A percentile compares a stretch with the other conserved stretches of the same genome.
Evolutionary conservation across 2,797 vertebrate genomes (phyloP).

Genomic region (Kryptopterus vitreolus): DNA sequence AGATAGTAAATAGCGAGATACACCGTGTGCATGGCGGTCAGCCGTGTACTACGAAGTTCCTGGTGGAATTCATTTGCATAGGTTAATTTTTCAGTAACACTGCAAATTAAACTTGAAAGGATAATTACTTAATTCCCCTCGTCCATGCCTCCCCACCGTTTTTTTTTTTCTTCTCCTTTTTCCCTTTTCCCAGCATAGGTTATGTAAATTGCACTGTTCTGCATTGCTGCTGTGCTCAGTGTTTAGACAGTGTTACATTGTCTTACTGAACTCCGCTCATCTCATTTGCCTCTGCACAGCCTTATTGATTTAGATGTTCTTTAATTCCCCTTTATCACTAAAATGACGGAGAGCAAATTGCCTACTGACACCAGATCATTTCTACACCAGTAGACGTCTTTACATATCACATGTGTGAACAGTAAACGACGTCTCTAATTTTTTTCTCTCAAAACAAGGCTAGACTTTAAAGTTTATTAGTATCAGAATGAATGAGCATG

Average conservation of each 20-base stretch:
- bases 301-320: slow-evolving; percentile 77
- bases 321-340: slow-evolving; percentile 70
- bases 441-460: slow-evolving; percentile 40
- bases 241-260: slow-evolving; percentile 40
- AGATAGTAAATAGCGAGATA: slow-evolving; percentile 23
- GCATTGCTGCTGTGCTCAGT: slow-evolving; percentile 47
- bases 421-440: slow-evolving; percentile 54
- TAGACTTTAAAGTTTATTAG: background rate
- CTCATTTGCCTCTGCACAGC: slow-evolving; percentile 26
- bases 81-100: slow-evolving; percentile 96
- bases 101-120: slow-evolving; percentile 93
- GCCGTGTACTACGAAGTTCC: slow-evolving; percentile 68
- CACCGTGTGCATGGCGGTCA: slow-evolving; percentile 57
- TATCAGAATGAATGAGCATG: background rate
- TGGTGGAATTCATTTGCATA: slow-evolving; percentile 85
- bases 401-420: background rate
- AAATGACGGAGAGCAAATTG: slow-evolving; percentile 66
- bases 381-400: background rate
- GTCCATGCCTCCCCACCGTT: slow-evolving; percentile 48
- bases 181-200: slow-evolving; percentile 77
- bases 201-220: slow-evolving; percentile 86
- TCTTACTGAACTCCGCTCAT: slow-evolving; percentile 27
- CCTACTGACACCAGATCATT: slow-evolving; percentile 59
- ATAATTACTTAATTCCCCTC: slow-evolving; percentile 92
- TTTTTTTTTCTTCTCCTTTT: slow-evolving; percentile 45